phyloP scores from a whole-genome alignment of 2,888 invertebrate species.

The Listrodromus nycthemerus region DNA sequence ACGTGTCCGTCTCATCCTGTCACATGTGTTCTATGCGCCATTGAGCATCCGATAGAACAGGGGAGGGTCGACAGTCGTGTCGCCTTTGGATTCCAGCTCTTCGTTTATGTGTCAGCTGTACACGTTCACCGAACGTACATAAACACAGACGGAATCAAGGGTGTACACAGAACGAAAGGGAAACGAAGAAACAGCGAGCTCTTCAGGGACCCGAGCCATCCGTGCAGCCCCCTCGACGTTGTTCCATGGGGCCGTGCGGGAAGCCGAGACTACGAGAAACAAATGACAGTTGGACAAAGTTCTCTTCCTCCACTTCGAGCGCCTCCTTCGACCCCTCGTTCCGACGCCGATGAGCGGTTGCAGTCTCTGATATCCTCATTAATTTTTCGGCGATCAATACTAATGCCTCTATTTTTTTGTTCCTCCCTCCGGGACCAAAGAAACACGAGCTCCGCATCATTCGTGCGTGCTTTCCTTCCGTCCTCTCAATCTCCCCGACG shows the following conservation, averaged over 20 bases:
- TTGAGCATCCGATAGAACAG: too few relatives aligned
- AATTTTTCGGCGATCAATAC: constrained; percentile 75
- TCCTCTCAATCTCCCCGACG: constrained; percentile 3
- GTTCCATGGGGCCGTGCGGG: constrained; percentile 55
- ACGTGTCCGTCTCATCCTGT: not conserved
- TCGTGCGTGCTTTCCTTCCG: constrained; percentile 26
- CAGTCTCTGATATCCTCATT: constrained; percentile 81
- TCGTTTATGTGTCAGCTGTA: constrained; percentile 12
- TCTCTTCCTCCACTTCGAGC: constrained; percentile 62
- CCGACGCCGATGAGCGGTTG: constrained; percentile 69
- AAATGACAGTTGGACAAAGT: constrained; percentile 78
- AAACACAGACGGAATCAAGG: constrained; percentile 55
- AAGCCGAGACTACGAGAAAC: constrained; percentile 67
- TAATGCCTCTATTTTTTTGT: constrained; percentile 67
- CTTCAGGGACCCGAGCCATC: constrained; percentile 44
- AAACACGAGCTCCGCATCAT: constrained; percentile 42
- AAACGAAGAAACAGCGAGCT: constrained; percentile 59
- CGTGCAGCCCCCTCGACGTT: constrained; percentile 23
- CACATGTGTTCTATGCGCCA: not conserved
- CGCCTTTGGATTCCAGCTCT: not conserved
- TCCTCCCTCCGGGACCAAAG: constrained; percentile 34
- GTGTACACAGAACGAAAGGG: constrained; percentile 56
- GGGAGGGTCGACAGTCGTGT: not conserved
- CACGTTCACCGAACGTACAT: constrained; percentile 15
- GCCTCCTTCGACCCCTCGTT: constrained; percentile 55